Evolutionary conservation across 37 sponge, comb jelly and placozoan genomes (phyloP).

Genomic region (Hormiphora californensis): DNA sequence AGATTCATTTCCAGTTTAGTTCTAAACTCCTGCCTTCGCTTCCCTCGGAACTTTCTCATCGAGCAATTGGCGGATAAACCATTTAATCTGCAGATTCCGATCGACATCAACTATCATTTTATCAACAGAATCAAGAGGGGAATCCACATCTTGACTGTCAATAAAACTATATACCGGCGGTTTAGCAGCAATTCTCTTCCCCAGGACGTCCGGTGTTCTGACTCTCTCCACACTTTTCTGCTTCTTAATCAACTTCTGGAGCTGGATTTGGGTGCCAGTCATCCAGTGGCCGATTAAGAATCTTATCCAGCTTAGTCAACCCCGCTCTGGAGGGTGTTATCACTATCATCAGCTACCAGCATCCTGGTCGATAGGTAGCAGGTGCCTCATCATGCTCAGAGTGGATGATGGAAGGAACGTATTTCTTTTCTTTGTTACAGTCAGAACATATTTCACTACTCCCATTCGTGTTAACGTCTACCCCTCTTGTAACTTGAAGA

Average conservation of each 20-base stretch:
- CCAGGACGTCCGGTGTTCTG: conserved; percentile 7
- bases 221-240: background rate
- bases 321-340: no score
- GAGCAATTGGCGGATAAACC: background rate
- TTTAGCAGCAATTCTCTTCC: background rate
- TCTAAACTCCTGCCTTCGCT: background rate
- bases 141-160: background rate
- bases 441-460: no score
- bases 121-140: conserved; percentile 2
- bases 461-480: no score
- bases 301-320: background rate
- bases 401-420: background rate
- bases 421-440: no score
- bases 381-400: background rate
- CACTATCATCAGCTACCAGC: no score
- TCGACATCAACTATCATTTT: background rate
- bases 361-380: no score
- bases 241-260: background rate
- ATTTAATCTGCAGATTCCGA: background rate
- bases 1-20: background rate
- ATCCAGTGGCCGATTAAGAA: background rate
- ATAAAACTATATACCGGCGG: background rate
- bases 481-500: no score
- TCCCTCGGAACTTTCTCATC: background rate
- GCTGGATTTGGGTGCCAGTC: background rate